These are phyloP conservation scores for Rhopilema esculentum DNA, from an alignment of 30 jellyfish, hydroid and myxozoan species.

Conservation along the genomic window DNA sequence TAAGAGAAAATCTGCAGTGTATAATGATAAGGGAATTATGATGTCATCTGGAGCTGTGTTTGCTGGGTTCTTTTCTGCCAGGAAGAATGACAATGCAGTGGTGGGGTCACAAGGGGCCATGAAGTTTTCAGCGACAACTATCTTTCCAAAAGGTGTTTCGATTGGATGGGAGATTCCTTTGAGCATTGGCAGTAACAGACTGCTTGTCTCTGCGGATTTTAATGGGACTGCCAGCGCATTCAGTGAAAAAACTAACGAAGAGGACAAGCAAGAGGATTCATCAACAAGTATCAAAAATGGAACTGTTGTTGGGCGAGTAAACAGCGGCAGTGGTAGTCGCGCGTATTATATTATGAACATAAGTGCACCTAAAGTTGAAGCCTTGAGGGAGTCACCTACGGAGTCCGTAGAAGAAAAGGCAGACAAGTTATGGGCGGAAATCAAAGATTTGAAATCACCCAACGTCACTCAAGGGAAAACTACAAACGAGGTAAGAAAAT, in stretches of 20 bases:
- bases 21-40: neutral
- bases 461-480: conserved; percentile 24
- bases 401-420: conserved; percentile 29
- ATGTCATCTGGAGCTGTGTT: conserved; percentile 24
- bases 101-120: conserved; percentile 43
- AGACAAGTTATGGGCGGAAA: conserved; percentile 27
- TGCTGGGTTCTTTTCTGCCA: conserved; percentile 12
- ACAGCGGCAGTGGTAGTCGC: conserved; percentile 4
- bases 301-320: conserved; percentile 17
- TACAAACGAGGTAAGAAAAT: conserved; percentile 28
- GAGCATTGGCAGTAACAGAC: conserved; percentile 1
- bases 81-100: conserved; percentile 17
- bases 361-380: neutral
- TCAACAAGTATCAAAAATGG: conserved; percentile 24
- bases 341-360: conserved; percentile 21
- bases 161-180: conserved; percentile 32
- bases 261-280: conserved; percentile 23
- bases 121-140: conserved; percentile 20
- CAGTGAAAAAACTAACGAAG: conserved; percentile 21
- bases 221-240: neutral
- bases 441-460: conserved; percentile 20
- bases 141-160: conserved; percentile 32
- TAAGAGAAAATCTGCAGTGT: conserved; percentile 7
- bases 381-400: neutral
- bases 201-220: conserved; percentile 29